Conservation (phyloP, 2,113 vertebrate species). For the Vombatus ursinus region DNA sequence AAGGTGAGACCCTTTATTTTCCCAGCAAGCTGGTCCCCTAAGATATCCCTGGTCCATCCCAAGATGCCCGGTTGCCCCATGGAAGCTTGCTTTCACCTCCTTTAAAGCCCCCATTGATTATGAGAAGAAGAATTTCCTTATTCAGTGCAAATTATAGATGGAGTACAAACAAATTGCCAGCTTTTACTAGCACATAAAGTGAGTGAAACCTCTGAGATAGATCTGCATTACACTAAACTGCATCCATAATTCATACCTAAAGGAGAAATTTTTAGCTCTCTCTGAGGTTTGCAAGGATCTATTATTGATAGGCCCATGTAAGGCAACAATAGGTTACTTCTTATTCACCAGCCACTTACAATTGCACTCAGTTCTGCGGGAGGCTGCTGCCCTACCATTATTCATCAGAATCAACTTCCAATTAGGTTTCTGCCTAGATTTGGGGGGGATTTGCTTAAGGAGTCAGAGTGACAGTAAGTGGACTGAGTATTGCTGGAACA, state of each 20-base stretch:
- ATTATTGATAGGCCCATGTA: slow-evolving; percentile 92
- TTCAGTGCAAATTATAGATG: slow-evolving; percentile 81
- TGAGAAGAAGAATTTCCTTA: slow-evolving; percentile 79
- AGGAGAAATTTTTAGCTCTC: slow-evolving; percentile 89
- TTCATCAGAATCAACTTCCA: slow-evolving; percentile 83
- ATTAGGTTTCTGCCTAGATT: slow-evolving; percentile 82
- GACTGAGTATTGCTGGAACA: slow-evolving; percentile 76
- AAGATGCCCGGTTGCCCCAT: slow-evolving; percentile 9
- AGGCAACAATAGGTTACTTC: slow-evolving; percentile 84
- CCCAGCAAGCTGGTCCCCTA: slow-evolving; percentile 43
- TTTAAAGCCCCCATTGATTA: slow-evolving; percentile 71
- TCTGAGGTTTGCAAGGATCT: slow-evolving; percentile 85
- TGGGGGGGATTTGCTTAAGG: slow-evolving; percentile 79
- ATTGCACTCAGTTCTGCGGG: slow-evolving; percentile 67
- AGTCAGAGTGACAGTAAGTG: slow-evolving; percentile 74
- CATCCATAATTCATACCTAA: slow-evolving; percentile 96
- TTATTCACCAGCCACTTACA: slow-evolving; percentile 87
- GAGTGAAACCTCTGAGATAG: slow-evolving; percentile 85
- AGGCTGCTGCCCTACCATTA: slow-evolving; percentile 75
- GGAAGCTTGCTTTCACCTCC: slow-evolving; percentile 70
- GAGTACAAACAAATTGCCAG: slow-evolving; percentile 84
- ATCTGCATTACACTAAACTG: slow-evolving; percentile 87
- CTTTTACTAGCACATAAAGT: slow-evolving; percentile 87
- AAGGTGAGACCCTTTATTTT: neutral
- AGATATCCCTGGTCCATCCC: neutral